Percentiles rank a stretch among this genome's conserved stretches.
These are phyloP conservation scores for Himalopsyche anomala DNA, from an alignment of 2,888 invertebrate genomes.

Conservation along the genomic window DNA sequence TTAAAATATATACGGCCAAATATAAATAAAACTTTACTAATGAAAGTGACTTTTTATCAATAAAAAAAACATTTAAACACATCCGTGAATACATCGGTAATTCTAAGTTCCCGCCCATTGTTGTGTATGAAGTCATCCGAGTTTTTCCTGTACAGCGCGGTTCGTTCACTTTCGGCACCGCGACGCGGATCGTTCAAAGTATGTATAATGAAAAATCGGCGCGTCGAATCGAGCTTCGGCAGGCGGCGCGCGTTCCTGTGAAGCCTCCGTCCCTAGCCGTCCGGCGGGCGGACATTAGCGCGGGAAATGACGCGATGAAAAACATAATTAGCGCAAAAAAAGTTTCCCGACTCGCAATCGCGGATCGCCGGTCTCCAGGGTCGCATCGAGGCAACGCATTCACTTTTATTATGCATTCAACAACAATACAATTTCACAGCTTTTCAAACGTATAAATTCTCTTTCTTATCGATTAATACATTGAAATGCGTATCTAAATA, in stretches of 20 bases:
- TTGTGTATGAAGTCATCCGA: not conserved
- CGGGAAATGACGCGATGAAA: constrained; percentile 62
- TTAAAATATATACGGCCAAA: no score
- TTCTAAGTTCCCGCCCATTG: not conserved
- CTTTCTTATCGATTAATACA: no score
- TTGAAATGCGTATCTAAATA: no score
- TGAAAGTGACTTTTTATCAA: not conserved
- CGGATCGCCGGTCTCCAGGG: constrained; percentile 16
- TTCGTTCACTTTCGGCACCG: constrained; percentile 24
- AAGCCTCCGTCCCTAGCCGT: constrained; percentile 33
- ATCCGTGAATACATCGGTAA: not conserved
- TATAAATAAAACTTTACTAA: no score
- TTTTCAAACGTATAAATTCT: no score
- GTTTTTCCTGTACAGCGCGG: constrained; percentile 1
- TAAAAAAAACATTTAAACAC: not conserved
- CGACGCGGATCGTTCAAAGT: not conserved
- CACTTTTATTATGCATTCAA: constrained; percentile 36
- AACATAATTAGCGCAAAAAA: constrained; percentile 60
- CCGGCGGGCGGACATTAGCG: constrained; percentile 59
- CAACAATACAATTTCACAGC: not conserved
- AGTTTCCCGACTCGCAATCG: constrained; percentile 36
- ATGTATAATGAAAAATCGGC: not conserved
- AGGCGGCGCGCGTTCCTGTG: no score
- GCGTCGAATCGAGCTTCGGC: constrained; percentile 46
- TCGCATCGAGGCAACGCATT: constrained; percentile 1